Evolutionary conservation across 1,140 invertebrate genomes (phyloP).

Genomic region (Zaprionus africanus): DNA sequence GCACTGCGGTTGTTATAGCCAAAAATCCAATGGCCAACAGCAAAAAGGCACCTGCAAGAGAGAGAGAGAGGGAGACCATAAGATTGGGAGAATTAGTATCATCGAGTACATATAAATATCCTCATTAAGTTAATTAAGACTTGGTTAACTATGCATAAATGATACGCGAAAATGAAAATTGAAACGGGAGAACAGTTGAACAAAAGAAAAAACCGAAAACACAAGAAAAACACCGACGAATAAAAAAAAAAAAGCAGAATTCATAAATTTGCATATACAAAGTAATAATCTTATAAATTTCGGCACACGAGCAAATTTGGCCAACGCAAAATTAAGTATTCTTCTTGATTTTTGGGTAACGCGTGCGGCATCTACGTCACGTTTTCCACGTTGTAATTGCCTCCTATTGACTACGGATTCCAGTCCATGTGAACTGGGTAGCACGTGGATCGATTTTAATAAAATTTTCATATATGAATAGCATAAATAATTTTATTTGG

Average conservation of each 20-base stretch:
- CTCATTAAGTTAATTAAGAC: conserved; percentile 63
- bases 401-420: not conserved
- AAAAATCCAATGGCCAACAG: conserved; percentile 88
- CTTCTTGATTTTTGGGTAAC: conserved; percentile 7
- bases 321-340: not conserved
- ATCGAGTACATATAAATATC: conserved; percentile 59
- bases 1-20: conserved; percentile 86
- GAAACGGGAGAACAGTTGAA: conserved; percentile 3
- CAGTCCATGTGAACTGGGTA: conserved; percentile 19
- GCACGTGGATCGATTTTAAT: conserved; percentile 20
- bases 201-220: conserved; percentile 9
- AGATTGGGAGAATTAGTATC: conserved; percentile 15
- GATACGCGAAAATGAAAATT: conserved; percentile 41
- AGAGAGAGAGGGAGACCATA: conserved; percentile 28
- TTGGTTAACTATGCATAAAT: conserved; percentile 59
- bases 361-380: conserved; percentile 16
- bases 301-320: conserved; percentile 14
- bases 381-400: conserved; percentile 1
- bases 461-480: conserved; percentile 9
- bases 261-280: conserved; percentile 37
- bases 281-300: conserved; percentile 36
- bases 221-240: not conserved
- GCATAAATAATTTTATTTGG: conserved; percentile 11
- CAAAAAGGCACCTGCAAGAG: conserved; percentile 88
- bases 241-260: conserved; percentile 9